Base-by-base conservation (phyloP, 1,140 invertebrate species). In the Leptonema lineaticorne region DNA sequence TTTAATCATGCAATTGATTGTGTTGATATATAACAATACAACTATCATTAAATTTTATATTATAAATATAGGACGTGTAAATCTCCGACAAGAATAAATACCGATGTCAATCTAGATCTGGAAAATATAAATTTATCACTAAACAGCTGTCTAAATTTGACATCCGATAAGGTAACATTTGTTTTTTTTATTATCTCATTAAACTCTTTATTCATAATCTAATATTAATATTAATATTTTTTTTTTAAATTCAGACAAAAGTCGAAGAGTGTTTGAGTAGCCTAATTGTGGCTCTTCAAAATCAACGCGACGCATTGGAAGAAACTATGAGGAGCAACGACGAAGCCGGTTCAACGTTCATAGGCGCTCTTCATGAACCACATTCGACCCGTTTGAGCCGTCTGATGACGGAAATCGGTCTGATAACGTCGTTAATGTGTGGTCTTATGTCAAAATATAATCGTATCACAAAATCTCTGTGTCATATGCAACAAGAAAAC, bases 381-480 rank as follows among this genome's bases (percentile, higher is more conserved):
- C 46, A 50, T 14, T 50, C 62, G 3, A 64, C 62, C 16, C 62
- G 46, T 9, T n/a, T 64, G 14, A 64, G 11, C 24, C 45, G 62
- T 3, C 16, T 50, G 16, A 50, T 50, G 45, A 64, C 41, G n/a
- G 62, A 64, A 16, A 64, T 64, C 11, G 62, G 62, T 8, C 22
- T 64, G 3, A 64, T 64, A 11, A 64, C 45, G 30, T 64, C 62
- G 14, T n/a, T 64, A 18, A 48, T 64, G 7, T 64, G 26, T 18
- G 33, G 62, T 14, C 16, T 64, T 14, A 64, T 29, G n/a, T 64
- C 62, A n/a, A 50, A 45, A 50, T 64, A 50, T 22, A 64, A 64
- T 30, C 41, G 62, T 18, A 50, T 64, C 20, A 50, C 16, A 30
- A 64, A 50, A 7, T 29, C 62, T 7, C 14, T 50, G n/a, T 14